These are phyloP conservation scores for Axis porcinus DNA, from an alignment of 2,113 vertebrate species.

Conservation along the genomic window DNA sequence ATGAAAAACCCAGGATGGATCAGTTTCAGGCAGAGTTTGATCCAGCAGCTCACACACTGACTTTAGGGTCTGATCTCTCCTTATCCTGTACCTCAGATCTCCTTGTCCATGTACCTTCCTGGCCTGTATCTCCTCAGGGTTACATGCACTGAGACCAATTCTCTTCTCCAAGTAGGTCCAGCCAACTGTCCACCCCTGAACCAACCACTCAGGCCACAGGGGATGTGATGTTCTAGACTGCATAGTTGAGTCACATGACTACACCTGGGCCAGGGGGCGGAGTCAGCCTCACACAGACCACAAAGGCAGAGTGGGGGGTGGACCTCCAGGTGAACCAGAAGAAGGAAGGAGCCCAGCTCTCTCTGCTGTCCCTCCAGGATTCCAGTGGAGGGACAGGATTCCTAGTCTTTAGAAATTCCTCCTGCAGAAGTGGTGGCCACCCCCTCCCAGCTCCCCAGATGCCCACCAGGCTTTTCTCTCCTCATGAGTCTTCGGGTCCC, in stretches of 20 bases:
- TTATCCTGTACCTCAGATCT: not conserved
- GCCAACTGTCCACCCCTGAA: not conserved
- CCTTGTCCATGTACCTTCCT: not conserved
- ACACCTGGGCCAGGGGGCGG: accelerated
- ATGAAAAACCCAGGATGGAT: not conserved
- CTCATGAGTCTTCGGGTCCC: not conserved
- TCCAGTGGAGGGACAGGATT: not conserved
- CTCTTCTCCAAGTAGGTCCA: not conserved
- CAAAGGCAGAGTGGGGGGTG: not conserved
- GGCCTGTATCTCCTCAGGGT: not conserved
- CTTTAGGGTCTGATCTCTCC: not conserved
- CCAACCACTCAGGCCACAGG: accelerated
- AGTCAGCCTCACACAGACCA: not conserved
- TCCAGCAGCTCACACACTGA: not conserved
- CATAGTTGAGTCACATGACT: not conserved
- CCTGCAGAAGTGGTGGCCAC: not conserved
- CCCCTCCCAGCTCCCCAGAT: not conserved
- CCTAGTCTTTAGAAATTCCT: not conserved
- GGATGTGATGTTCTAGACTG: not conserved
- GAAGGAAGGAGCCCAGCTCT: not conserved
- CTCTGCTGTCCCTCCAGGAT: not conserved
- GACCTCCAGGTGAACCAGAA: not conserved
- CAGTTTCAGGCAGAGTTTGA: not conserved
- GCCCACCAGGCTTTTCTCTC: not conserved
- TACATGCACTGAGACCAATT: not conserved